phyloP scores from a whole-genome alignment of 2,797 vertebrate genomes.

The Rhinophrynus dorsalis region DNA sequence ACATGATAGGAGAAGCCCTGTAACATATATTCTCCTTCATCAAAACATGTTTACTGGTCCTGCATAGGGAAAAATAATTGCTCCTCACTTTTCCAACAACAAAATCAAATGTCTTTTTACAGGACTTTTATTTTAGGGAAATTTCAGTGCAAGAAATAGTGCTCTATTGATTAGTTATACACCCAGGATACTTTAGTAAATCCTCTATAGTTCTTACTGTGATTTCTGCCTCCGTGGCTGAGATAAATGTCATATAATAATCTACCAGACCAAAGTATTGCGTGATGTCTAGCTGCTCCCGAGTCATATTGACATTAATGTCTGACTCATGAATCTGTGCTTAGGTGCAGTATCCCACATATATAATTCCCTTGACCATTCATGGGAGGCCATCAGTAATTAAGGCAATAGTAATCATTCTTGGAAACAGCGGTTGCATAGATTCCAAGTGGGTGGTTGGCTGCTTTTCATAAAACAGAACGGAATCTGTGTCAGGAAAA shows the following conservation, averaged over 20 bases:
- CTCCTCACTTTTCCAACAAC: too few species aligned
- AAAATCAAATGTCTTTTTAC: too few species aligned
- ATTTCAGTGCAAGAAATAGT: too few species aligned
- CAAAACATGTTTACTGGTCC: too few species aligned
- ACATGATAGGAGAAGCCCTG: too few species aligned
- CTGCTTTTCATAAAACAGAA: slow-evolving; percentile 15
- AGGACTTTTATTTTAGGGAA: too few species aligned
- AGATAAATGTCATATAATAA: not conserved
- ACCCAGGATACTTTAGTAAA: too few species aligned
- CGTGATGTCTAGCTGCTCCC: slow-evolving; percentile 40
- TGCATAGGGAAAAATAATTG: too few species aligned
- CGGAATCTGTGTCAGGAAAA: slow-evolving; percentile 7
- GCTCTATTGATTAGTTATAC: too few species aligned
- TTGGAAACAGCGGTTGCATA: slow-evolving; percentile 9
- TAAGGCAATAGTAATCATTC: slow-evolving; percentile 36
- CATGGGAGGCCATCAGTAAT: slow-evolving; percentile 25
- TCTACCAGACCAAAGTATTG: slow-evolving; percentile 27
- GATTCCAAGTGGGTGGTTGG: slow-evolving; percentile 28
- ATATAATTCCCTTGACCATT: slow-evolving; percentile 24
- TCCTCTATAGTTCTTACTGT: too few species aligned
- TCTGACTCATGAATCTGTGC: slow-evolving; percentile 27
- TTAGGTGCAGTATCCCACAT: slow-evolving; percentile 29
- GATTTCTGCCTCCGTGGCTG: not conserved
- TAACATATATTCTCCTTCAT: too few species aligned
- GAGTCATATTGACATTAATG: slow-evolving; percentile 36